Percentiles rank a stretch among this genome's conserved stretches.
phyloP scores from a whole-genome alignment of 2,888 invertebrate genomes.

The Choristoneura rosaceana region DNA sequence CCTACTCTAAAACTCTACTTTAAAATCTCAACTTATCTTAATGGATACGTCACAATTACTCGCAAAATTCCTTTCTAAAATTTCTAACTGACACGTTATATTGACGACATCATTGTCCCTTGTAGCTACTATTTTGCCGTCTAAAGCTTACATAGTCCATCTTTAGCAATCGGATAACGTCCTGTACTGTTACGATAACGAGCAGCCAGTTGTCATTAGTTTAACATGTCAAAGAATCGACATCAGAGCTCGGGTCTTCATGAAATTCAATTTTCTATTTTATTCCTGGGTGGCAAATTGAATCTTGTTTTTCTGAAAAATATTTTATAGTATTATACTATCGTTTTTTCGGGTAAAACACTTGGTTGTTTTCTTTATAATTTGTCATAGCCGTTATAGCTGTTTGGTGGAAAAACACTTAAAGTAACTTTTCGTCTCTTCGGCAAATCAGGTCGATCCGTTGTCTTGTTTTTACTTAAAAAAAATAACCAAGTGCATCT shows the following conservation, averaged over 20 bases:
- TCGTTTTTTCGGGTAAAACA: neutral
- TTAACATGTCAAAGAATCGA: constrained; percentile 37
- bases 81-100: no score
- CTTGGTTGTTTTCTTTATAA: neutral
- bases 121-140: neutral
- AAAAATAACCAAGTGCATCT: no score
- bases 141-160: neutral
- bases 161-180: constrained; percentile 26
- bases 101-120: no score
- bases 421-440: no score
- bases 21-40: no score
- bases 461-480: no score
- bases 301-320: neutral
- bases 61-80: no score
- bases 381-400: neutral
- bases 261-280: constrained; percentile 28
- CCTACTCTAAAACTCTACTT: no score
- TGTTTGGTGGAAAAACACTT: neutral
- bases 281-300: constrained; percentile 23
- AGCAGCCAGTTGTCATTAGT: constrained; percentile 29
- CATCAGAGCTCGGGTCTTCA: constrained; percentile 13
- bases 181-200: constrained; percentile 19
- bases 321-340: neutral
- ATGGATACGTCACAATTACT: no score
- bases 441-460: no score